phyloP scores from a whole-genome alignment of 2,888 invertebrate genomes.

The Drosophila niveifrons region DNA sequence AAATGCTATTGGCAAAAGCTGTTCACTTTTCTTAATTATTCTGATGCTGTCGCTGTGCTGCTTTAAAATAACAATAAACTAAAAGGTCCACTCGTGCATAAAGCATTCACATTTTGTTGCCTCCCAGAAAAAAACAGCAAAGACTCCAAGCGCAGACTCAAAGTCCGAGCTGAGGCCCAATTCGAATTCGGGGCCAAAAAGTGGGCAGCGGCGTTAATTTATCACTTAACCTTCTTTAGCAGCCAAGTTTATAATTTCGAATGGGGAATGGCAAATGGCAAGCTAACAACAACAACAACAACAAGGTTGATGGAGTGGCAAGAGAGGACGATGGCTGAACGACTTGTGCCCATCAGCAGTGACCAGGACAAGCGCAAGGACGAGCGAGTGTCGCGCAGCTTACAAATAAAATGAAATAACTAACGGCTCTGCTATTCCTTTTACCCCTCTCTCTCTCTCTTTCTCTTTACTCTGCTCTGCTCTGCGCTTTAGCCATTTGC shows the following conservation, averaged over 20 bases:
- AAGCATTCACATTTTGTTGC: constrained; percentile 67
- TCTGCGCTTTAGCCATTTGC: constrained; percentile 51
- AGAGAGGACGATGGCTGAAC: constrained; percentile 52
- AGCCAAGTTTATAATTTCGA: constrained; percentile 79
- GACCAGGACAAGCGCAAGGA: constrained; percentile 45
- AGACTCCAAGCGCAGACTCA: neutral
- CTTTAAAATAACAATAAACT: constrained; percentile 77
- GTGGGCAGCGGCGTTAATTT: constrained; percentile 74
- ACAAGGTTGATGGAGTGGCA: constrained; percentile 52
- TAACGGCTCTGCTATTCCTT: constrained; percentile 40
- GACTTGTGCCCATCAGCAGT: constrained; percentile 76
- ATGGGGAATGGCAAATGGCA: constrained; percentile 27
- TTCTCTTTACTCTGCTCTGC: neutral
- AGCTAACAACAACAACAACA: constrained; percentile 19
- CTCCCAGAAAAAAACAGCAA: neutral
- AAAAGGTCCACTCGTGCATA: constrained; percentile 79
- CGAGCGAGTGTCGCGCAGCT: constrained; percentile 31
- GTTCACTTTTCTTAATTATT: constrained; percentile 55
- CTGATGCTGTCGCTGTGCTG: constrained; percentile 17
- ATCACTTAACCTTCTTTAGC: constrained; percentile 80
- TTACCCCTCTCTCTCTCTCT: neutral
- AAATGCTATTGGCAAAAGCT: constrained; percentile 22
- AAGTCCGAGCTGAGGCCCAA: constrained; percentile 13
- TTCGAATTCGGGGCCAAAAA: constrained; percentile 48
- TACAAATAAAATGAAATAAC: constrained; percentile 70